These are phyloP conservation scores for Eurois occulta DNA, from an alignment of 2,888 invertebrate species.

Conservation along the genomic window DNA sequence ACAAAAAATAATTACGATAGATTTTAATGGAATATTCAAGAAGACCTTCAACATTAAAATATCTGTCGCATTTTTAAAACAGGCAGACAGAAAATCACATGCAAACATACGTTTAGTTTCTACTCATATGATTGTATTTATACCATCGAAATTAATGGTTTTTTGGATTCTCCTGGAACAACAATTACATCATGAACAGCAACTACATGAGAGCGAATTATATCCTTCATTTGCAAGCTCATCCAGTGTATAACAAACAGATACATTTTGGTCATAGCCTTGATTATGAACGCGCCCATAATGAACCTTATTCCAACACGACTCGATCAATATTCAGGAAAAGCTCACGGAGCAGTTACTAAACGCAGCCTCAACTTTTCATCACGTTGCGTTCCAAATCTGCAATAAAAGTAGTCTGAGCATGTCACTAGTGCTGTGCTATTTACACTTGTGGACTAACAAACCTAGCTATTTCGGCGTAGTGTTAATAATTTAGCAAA, in stretches of 20 bases:
- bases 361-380: slow-evolving; percentile 60
- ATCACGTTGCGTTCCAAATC: slow-evolving; percentile 46
- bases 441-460: slow-evolving; percentile 10
- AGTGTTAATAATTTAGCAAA: slow-evolving; percentile 32
- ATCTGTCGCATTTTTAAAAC: not conserved
- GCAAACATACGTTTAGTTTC: slow-evolving; percentile 55
- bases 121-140: slow-evolving; percentile 1
- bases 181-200: slow-evolving; percentile 29
- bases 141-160: slow-evolving; percentile 5
- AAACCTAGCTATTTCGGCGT: slow-evolving; percentile 20
- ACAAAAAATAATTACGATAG: slow-evolving; percentile 2
- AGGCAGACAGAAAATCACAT: slow-evolving; percentile 53
- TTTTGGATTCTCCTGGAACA: slow-evolving; percentile 20
- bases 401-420: slow-evolving; percentile 13
- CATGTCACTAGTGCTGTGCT: slow-evolving; percentile 30
- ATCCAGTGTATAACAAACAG: slow-evolving; percentile 54
- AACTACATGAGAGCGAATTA: slow-evolving; percentile 30
- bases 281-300: slow-evolving; percentile 43
- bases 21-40: slow-evolving; percentile 20
- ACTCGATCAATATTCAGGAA: slow-evolving; percentile 45
- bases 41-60: not conserved
- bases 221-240: slow-evolving; percentile 39
- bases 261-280: slow-evolving; percentile 44
- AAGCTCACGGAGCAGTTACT: slow-evolving; percentile 43
- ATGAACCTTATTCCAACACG: slow-evolving; percentile 1